Base-by-base conservation (phyloP, 2,888 invertebrate species). In the Lapara coniferarum region DNA sequence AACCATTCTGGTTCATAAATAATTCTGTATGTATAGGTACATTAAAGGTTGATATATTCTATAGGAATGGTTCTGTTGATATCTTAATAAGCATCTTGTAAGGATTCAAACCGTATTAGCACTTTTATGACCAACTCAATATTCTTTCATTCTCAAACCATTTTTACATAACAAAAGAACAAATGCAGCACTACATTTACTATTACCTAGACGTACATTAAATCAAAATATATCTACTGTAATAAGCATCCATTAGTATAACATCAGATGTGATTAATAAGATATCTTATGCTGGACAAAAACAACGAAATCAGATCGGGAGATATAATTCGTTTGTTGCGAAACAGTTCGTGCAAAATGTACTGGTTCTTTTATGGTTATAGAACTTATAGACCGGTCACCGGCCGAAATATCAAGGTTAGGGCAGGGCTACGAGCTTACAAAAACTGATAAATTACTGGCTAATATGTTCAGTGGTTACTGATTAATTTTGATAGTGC, bases 391-490 rank as follows among this genome's bases (percentile, higher is more conserved):
- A 69, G 74, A 67, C 71, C 71, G 84, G 84, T 85, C 84, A 77
- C 81, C 85, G 83, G 84, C 66, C 58, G 68, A 63, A 53, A 69
- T 69, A 69, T 55, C 83, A 82, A 85, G 85, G 85, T 76, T 78
- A 78, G 71, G 72, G 72, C 74, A 46, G 63, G 68, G 68, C 30
- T 37, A 51, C 10, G 72, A 19, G 0, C 14, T 51, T 53, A 53
- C 58, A 37, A 68, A 63, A 63, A 63, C 49, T 63, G 63, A 63
- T 63, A 63, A 63, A 63, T 63, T 49, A 46, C 49, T 46, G 12
- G 13, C 46, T 63, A 19, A 13, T 25, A 49, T 14, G 14, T 44
- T 59, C 14, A 44, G 59, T n/a, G 7, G 6, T n/a, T 58, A 58
- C 13, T 25, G 10, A 19, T 56, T 25, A 10, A 25, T 25, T 10